These are phyloP conservation scores for Sander vitreus DNA, from an alignment of 2,113 vertebrate species.

Conservation along the genomic window DNA sequence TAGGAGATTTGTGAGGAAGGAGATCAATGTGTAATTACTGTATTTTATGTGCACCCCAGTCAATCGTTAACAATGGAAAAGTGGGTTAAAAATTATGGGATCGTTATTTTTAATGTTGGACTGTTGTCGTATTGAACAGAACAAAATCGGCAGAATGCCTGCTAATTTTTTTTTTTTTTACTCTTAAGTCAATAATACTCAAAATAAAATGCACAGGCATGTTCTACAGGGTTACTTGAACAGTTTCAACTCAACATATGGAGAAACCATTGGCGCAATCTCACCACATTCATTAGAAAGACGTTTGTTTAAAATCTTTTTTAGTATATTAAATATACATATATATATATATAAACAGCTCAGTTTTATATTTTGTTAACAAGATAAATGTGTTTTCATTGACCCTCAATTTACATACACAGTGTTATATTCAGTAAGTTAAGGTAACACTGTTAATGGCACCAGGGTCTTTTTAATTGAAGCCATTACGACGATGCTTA, in stretches of 20 bases:
- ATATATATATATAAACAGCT: too few species aligned
- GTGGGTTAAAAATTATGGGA: slow-evolving; percentile 47
- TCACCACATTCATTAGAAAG: neutral
- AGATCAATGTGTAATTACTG: slow-evolving; percentile 57
- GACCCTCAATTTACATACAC: slow-evolving; percentile 33
- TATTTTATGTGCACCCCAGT: slow-evolving; percentile 40
- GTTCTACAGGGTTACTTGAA: neutral
- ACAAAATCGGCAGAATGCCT: neutral
- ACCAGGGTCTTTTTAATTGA: slow-evolving; percentile 27
- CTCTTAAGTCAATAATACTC: slow-evolving; percentile 3
- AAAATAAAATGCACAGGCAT: neutral
- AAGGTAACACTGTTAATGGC: slow-evolving; percentile 28
- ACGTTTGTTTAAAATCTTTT: too few species aligned
- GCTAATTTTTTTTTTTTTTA: slow-evolving; percentile 34
- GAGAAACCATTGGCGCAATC: neutral
- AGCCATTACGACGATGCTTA: slow-evolving; percentile 45
- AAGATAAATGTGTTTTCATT: slow-evolving; percentile 6
- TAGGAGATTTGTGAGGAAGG: neutral
- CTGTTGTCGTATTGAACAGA: slow-evolving; percentile 36
- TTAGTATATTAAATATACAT: too few species aligned
- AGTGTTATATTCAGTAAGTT: slow-evolving; percentile 5
- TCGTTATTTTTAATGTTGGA: slow-evolving; percentile 44
- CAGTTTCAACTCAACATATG: neutral
- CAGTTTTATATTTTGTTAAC: neutral
- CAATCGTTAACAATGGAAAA: slow-evolving; percentile 49